phyloP scores from a whole-genome alignment of 2,797 vertebrate species.

The Microhierax caerulescens region DNA sequence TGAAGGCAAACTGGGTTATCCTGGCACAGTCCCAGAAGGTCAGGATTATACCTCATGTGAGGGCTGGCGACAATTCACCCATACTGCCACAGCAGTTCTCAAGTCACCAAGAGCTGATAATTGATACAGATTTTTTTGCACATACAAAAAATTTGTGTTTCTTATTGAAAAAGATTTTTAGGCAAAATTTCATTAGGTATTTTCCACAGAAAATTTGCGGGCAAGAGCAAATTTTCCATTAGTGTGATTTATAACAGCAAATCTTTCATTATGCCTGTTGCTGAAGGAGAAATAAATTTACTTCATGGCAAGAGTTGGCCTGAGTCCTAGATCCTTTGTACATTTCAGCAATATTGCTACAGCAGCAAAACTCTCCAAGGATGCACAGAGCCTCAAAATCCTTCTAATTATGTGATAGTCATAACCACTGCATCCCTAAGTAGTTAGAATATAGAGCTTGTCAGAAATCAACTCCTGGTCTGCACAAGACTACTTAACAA shows the following conservation, averaged over 20 bases:
- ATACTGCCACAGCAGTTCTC: background rate
- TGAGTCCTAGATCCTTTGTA: background rate
- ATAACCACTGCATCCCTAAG: background rate
- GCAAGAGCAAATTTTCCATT: background rate
- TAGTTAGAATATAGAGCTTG: background rate
- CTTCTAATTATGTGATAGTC: accelerated
- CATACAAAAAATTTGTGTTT: accelerated
- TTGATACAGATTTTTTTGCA: background rate
- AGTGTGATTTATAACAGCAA: background rate
- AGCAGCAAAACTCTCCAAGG: background rate
- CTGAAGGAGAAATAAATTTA: background rate
- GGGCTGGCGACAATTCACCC: background rate
- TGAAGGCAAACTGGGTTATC: background rate
- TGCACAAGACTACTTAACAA: background rate
- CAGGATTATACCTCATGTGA: background rate
- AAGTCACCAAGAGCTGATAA: background rate
- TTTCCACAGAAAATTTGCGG: background rate
- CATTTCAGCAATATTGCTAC: background rate
- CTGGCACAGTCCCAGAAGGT: background rate
- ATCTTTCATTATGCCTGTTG: background rate
- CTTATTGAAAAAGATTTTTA: background rate
- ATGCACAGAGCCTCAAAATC: background rate
- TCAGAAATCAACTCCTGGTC: background rate
- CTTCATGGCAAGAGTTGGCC: background rate
- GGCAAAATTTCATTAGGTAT: background rate